Evolutionary conservation across 2,113 vertebrate genomes (phyloP).

Genomic region (Podilymbus podiceps): DNA sequence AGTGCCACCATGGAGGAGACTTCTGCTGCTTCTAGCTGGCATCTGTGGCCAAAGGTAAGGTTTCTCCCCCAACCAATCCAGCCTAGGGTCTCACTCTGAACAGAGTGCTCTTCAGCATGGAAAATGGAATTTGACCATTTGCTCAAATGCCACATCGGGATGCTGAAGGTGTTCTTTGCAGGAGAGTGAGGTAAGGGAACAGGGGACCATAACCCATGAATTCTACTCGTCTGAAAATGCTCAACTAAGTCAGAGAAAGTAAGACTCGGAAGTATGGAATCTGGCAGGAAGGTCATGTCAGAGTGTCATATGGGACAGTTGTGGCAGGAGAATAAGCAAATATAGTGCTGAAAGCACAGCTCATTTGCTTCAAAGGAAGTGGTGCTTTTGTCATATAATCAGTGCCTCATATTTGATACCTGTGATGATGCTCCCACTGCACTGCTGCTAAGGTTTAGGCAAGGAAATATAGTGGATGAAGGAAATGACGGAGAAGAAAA

Average conservation of each 20-base stretch:
- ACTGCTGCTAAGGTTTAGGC: neutral
- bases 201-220: neutral
- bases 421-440: neutral
- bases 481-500: neutral
- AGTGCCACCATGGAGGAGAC: neutral
- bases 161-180: neutral
- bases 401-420: neutral
- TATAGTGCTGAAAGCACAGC: neutral
- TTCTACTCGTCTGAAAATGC: neutral
- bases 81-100: neutral
- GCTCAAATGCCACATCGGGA: neutral
- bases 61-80: neutral
- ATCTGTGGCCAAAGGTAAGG: neutral
- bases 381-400: neutral
- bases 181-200: neutral
- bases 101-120: neutral
- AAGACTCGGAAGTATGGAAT: neutral
- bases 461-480: neutral
- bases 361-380: neutral
- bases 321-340: neutral
- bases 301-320: neutral
- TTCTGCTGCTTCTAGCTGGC: neutral
- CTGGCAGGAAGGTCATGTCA: neutral
- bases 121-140: neutral
- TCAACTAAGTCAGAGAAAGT: fast-evolving